Evolutionary conservation across 2,888 invertebrate genomes (phyloP).

Genomic region (Matsumyia berberina): DNA sequence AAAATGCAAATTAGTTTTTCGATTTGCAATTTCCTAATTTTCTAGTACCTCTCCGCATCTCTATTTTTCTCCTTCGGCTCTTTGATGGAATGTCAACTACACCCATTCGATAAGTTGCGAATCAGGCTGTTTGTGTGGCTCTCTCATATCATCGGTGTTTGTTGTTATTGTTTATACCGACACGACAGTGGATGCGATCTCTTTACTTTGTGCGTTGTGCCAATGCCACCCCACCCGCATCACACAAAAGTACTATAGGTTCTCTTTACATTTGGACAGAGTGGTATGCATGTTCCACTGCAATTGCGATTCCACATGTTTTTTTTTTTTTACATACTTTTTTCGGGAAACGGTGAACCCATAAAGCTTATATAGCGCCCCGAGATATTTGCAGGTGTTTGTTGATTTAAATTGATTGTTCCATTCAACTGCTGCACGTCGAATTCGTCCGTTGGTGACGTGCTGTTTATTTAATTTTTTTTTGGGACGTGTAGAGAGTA

Average conservation of each 20-base stretch:
- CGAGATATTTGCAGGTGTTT: too few species aligned
- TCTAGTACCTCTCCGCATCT: constrained; percentile 21
- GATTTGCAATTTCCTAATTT: constrained; percentile 41
- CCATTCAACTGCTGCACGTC: too few species aligned
- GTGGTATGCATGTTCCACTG: too few species aligned
- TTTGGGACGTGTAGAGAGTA: too few species aligned
- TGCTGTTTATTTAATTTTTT: too few species aligned
- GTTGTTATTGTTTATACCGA: constrained; percentile 64
- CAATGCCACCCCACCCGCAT: constrained; percentile 33
- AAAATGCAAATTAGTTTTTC: constrained; percentile 53
- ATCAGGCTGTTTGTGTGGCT: constrained; percentile 13
- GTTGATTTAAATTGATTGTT: too few species aligned
- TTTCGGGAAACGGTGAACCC: too few species aligned
- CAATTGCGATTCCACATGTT: constrained; percentile 28
- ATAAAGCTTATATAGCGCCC: too few species aligned
- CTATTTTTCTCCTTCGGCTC: constrained; percentile 27
- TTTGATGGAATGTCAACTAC: constrained; percentile 62
- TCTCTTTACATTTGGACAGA: constrained; percentile 55
- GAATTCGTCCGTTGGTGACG: too few species aligned
- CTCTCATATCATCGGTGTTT: constrained; percentile 49
- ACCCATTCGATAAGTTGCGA: constrained; percentile 56
- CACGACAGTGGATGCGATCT: neutral
- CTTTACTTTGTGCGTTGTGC: constrained; percentile 14
- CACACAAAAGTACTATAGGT: neutral
- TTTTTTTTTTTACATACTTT: constrained; percentile 8